Evolutionary conservation across 2,113 vertebrate species (phyloP).

Genomic region (Smithornis capensis): DNA sequence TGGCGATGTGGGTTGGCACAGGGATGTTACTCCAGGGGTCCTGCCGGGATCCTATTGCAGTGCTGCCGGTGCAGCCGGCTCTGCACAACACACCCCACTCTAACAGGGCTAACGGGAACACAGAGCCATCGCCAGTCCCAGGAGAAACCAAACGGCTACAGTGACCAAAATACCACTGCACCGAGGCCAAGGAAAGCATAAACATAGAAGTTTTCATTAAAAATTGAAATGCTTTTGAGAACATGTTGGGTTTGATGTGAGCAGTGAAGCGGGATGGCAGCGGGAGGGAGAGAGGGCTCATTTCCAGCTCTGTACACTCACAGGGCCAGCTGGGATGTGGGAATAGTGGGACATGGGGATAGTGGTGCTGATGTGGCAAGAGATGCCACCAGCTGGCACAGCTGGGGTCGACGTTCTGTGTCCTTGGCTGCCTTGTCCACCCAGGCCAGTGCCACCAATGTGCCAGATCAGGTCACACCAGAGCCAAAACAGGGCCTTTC

Average conservation of each 20-base stretch:
- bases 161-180: fast-evolving
- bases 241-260: neutral
- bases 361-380: fast-evolving
- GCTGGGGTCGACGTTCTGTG: fast-evolving
- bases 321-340: fast-evolving
- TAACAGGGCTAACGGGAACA: fast-evolving
- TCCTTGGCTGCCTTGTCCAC: neutral
- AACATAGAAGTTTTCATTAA: neutral
- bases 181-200: neutral
- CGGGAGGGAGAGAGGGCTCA: neutral
- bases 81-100: fast-evolving
- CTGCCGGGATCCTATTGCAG: neutral
- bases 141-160: fast-evolving
- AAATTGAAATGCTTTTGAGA: neutral
- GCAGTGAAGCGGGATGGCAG: neutral
- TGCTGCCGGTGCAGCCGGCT: neutral
- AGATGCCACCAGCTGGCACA: neutral
- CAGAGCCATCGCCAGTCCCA: fast-evolving
- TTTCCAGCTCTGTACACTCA: neutral
- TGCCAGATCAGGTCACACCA: fast-evolving
- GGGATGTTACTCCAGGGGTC: neutral
- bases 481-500: neutral
- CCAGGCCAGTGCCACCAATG: fast-evolving
- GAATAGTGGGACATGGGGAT: neutral
- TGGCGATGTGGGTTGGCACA: neutral